Evolutionary conservation across 1,140 invertebrate species (phyloP), one percentile per base, ranked within the genome.

Genomic region (Samia ricini): DNA sequence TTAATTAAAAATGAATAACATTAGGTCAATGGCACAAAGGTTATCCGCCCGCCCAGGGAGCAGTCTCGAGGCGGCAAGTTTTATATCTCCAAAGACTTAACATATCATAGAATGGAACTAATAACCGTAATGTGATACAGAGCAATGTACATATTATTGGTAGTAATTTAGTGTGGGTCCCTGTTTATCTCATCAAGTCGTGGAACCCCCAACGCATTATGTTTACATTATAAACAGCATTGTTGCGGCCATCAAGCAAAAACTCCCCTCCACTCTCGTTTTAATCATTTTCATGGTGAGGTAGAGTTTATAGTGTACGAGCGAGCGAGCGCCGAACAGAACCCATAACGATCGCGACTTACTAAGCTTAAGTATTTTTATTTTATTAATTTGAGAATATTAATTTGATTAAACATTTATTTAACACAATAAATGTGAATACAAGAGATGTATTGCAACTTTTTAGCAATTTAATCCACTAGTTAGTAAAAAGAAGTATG

Each of bases 171-270:
- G 33, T 36, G 12, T 12, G 10, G 33, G 33, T 42, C 3, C n/a
- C 1, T 42, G 33, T 15, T 42, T 42, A 42, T 42, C 33, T 42
- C 33, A 42, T 42, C 15, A 42, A 42, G 33, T 42, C 33, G 12
- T 42, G 12, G n/a, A 42, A 15, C 33, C 33, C 22, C 22, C 18
- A 19, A 51, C 52, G 22, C 52, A 55, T 24, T 55, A 42, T 42
- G 33, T 42, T 24, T 23, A 55, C 52, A 51, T 20, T 23, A 42
- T 42, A 18, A 55, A 24, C 20, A 23, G 0, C 22, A 55, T 55
- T 55, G 52, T 55, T 55, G 22, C 22, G 20, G 50, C 7, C 19
- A 55, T 55, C 52, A 23, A 22, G 52, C 52, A 55, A 55, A 55
- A 55, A 55, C 22, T 24, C 21, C 52, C 22, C 52, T 24, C 21